A percentile compares a stretch with the other conserved stretches of the same genome.
phyloP scores from a whole-genome alignment of 2,797 vertebrate species.

The Epinephelus coioides region DNA sequence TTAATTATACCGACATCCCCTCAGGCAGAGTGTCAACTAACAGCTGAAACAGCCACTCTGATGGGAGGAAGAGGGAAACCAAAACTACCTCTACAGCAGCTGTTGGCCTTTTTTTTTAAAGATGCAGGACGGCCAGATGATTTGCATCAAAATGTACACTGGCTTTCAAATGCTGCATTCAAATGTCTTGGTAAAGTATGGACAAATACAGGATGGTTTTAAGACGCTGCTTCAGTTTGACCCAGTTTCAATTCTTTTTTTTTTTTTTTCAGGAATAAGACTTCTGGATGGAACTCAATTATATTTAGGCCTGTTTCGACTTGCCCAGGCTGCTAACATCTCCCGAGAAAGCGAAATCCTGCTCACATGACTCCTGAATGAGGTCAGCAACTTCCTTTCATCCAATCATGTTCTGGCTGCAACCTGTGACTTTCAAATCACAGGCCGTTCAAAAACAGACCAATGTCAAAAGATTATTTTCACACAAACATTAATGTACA shows the following conservation, averaged over 20 bases:
- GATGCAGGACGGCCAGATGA: background rate
- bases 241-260: conserved; percentile 16
- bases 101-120: background rate
- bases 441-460: background rate
- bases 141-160: conserved; percentile 9
- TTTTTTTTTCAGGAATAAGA: conserved; percentile 20
- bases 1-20: conserved; percentile 41
- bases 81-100: conserved; percentile 33
- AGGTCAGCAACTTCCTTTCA: conserved; percentile 27
- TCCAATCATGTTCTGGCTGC: conserved; percentile 22
- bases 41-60: conserved; percentile 20
- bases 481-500: background rate
- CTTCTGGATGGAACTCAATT: conserved; percentile 24
- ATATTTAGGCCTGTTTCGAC: conserved; percentile 60
- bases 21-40: conserved; percentile 28
- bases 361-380: conserved; percentile 35
- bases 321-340: conserved; percentile 15
- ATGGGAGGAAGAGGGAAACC: conserved; percentile 5
- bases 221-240: background rate
- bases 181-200: background rate
- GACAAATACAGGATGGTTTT: background rate
- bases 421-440: conserved; percentile 11
- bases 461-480: background rate
- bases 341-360: background rate
- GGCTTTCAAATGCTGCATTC: conserved; percentile 8